These are phyloP conservation scores for Chloroclystis v-ata DNA, from an alignment of 2,888 invertebrate genomes.

Conservation along the genomic window DNA sequence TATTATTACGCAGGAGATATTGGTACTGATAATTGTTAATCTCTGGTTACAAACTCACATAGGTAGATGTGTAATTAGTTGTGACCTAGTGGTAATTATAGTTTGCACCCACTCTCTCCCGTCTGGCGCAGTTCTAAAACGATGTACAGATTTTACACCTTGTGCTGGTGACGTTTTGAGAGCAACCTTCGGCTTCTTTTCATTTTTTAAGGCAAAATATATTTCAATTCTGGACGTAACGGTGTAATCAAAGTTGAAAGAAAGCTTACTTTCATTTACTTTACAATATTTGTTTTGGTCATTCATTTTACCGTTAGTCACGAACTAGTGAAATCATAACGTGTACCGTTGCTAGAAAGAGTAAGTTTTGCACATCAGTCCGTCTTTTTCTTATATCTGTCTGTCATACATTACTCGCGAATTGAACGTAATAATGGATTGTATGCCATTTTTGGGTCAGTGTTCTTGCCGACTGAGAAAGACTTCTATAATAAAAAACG, in stretches of 20 bases:
- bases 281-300: conserved; percentile 56
- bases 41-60: conserved; percentile 24
- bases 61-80: conserved; percentile 34
- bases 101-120: conserved; percentile 32
- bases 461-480: conserved; percentile 46
- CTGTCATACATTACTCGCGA: conserved; percentile 1
- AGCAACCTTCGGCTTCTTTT: too few relatives aligned
- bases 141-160: conserved; percentile 31
- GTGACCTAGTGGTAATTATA: conserved; percentile 48
- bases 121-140: conserved; percentile 21
- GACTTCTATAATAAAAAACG: conserved; percentile 49
- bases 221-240: conserved; percentile 31
- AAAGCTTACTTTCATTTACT: conserved; percentile 52
- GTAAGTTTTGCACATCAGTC: conserved; percentile 46
- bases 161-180: not conserved
- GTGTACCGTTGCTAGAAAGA: conserved; percentile 44
- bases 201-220: not conserved
- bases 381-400: conserved; percentile 41
- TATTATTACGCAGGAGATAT: conserved; percentile 20
- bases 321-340: conserved; percentile 33
- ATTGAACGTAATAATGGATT: not conserved
- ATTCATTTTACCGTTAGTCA: conserved; percentile 56
- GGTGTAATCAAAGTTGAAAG: conserved; percentile 21
- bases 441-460: conserved; percentile 11
- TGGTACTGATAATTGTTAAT: conserved; percentile 23